A percentile compares a stretch with the other conserved stretches of the same genome.
These are phyloP conservation scores for Ophraella communa DNA, from an alignment of 2,888 invertebrate species.

Conservation along the genomic window DNA sequence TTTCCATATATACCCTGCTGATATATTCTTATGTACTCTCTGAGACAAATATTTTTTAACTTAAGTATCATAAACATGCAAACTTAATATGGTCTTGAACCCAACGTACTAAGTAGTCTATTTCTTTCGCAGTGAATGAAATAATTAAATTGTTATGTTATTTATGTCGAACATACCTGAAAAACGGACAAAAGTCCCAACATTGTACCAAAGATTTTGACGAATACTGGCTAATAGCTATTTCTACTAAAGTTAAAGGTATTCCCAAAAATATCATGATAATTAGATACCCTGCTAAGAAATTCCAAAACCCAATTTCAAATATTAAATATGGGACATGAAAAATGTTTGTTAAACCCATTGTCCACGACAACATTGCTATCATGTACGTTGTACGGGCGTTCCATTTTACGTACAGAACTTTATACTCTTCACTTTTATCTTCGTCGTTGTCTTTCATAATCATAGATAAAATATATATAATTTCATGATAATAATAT, in stretches of 20 bases:
- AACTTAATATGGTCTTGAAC: too few species aligned
- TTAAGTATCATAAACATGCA: too few species aligned
- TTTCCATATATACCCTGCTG: too few species aligned
- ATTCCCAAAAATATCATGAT: constrained; percentile 28
- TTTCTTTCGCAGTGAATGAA: too few species aligned
- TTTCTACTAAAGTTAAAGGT: constrained; percentile 29
- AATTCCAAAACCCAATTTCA: constrained; percentile 19
- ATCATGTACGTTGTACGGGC: constrained; percentile 17
- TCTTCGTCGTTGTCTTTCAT: not conserved
- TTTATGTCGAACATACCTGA: constrained; percentile 13
- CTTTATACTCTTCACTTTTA: not conserved
- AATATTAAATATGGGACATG: constrained; percentile 18
- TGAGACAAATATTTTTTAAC: too few species aligned
- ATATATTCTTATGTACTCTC: too few species aligned
- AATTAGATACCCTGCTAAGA: constrained; percentile 10
- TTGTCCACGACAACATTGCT: constrained; percentile 30
- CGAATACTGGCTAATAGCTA: constrained; percentile 30
- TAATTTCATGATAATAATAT: too few species aligned
- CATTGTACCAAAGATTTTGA: constrained; percentile 21
- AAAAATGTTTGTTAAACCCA: constrained; percentile 25
- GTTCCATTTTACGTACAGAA: constrained; percentile 17
- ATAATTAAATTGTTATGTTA: too few species aligned
- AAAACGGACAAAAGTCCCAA: constrained; percentile 32
- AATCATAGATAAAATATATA: not conserved
- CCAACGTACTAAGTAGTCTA: too few species aligned